Conservation (phyloP, 2,797 vertebrate species). For the Phaenicophaeus curvirostris region DNA sequence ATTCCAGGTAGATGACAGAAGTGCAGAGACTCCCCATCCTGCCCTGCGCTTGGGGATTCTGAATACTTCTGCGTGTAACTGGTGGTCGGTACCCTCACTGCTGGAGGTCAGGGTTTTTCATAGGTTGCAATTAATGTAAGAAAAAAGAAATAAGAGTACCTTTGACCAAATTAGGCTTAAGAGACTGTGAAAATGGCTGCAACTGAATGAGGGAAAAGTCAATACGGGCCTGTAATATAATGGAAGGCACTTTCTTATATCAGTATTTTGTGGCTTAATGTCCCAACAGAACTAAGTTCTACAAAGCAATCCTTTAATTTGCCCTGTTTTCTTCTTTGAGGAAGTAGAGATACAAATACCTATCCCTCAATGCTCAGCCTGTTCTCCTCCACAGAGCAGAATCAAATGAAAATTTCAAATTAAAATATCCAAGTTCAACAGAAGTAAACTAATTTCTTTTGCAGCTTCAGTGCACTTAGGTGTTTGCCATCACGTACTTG, state of each 20-base stretch:
- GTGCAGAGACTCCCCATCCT: fast-evolving
- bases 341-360: not conserved
- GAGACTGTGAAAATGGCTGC: not conserved
- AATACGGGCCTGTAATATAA: not conserved
- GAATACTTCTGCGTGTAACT: not conserved
- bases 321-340: not conserved
- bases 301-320: not conserved
- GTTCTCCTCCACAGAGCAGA: not conserved
- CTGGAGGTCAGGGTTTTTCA: not conserved
- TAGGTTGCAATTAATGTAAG: not conserved
- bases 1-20: not conserved
- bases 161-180: not conserved
- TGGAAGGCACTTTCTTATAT: not conserved
- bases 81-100: not conserved
- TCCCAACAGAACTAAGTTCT: not conserved
- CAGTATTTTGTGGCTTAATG: not conserved
- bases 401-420: not conserved
- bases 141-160: not conserved
- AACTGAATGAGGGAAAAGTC: not conserved
- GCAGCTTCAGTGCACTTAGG: not conserved
- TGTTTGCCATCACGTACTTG: not conserved
- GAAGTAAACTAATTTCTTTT: not conserved
- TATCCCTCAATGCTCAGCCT: not conserved
- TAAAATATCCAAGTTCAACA: not conserved
- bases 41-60: not conserved